Base-by-base conservation (phyloP, 1,140 invertebrate genomes). In the Drosophila funebris region DNA sequence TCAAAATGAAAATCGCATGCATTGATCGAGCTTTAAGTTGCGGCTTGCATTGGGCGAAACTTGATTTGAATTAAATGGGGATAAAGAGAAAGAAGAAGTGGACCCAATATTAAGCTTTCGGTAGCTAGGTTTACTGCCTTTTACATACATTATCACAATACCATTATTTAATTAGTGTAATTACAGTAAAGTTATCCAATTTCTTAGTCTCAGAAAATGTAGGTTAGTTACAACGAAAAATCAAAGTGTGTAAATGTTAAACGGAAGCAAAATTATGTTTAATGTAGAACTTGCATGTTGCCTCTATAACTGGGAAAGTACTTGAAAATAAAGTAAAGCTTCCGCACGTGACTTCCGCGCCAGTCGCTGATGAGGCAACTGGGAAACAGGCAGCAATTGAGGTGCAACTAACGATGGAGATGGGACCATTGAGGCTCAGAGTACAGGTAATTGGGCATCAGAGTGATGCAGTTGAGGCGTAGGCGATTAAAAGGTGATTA, bases 401-500 rank as follows among this genome's bases (percentile, higher is more conserved):
- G 53, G 62, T n/a, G 63, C 73, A 60, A 27, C 69, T 71, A 71
- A 66, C 68, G 68, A 71, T 68, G 33, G 7, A 48, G 24, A 18
- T 50, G 64, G 44, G 22, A 52, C 16, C 24, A 22, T 24, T 24
- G 60, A 33, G 22, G 31, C 20, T n/a, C 9, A 48, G 61, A 64
- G 43, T 58, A 54, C 69, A 69, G 78, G 81, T 84, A 84, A 84
- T 84, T 84, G 81, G 81, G 72, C 73, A 37, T 60, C 68, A 31
- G 61, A 44, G 63, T 56, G 27, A 60, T 57, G 63, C 60, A 70
- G 58, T 46, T 57, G 67, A 73, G 82, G 82, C 83, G 82, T 87
- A 78, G 82, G 82, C 78, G 82, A 85, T 85, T 85, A 87, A 85
- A 85, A 85, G 74, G 56, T 67, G 82, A 85, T 85, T 85, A 85